These are phyloP conservation scores for Patella caerulea DNA, from an alignment of 2,888 invertebrate species.

Conservation along the genomic window DNA sequence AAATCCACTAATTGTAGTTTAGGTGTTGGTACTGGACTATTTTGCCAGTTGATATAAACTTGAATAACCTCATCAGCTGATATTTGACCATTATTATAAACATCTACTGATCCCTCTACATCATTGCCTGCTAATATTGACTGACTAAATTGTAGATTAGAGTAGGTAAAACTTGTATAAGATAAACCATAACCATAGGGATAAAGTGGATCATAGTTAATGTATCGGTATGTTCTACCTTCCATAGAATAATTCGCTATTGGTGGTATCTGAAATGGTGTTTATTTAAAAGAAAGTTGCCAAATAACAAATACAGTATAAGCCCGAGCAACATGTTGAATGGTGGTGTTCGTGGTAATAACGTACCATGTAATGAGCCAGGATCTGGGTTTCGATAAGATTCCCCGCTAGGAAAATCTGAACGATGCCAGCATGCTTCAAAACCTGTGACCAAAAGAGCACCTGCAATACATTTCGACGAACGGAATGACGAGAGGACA, in stretches of 20 bases:
- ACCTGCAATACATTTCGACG: too few relatives aligned
- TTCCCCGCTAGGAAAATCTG: too few relatives aligned
- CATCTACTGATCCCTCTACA: conserved; percentile 46
- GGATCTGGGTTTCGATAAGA: too few relatives aligned
- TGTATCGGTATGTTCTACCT: conserved; percentile 60
- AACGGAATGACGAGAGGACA: too few relatives aligned
- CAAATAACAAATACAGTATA: too few relatives aligned
- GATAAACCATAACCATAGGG: conserved; percentile 62
- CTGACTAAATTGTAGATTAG: conserved; percentile 28
- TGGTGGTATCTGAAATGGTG: conserved; percentile 37
- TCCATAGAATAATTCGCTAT: conserved; percentile 52
- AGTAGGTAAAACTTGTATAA: conserved; percentile 47
- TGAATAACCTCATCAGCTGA: conserved; percentile 60
- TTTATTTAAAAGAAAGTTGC: too few relatives aligned
- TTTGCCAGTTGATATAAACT: conserved; percentile 60
- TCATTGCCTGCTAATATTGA: conserved; percentile 46
- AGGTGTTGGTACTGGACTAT: conserved; percentile 48
- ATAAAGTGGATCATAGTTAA: conserved; percentile 51
- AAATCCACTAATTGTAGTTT: conserved; percentile 55
- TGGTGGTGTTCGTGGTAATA: too few relatives aligned
- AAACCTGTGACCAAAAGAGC: too few relatives aligned
- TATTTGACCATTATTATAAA: conserved; percentile 51
- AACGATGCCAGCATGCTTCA: too few relatives aligned
- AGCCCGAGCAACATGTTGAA: too few relatives aligned
- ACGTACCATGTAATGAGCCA: too few relatives aligned